Evolutionary conservation across 2,888 invertebrate genomes (phyloP), one percentile per base, ranked within the genome.

Genomic region (Ophonus ardosiacus): DNA sequence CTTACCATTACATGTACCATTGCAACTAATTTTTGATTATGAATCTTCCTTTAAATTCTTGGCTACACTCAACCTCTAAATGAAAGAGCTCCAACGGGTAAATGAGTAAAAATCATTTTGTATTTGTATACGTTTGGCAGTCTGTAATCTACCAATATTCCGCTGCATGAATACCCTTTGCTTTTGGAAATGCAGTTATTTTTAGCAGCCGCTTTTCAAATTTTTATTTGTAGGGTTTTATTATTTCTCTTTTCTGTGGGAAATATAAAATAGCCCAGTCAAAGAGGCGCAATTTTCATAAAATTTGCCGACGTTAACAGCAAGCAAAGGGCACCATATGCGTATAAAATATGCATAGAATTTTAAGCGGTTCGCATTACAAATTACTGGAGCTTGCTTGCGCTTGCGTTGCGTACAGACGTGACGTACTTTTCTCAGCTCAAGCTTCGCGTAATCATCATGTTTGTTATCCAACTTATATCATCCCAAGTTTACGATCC

Each of bases 341-440:
- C 76, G 51, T 74, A 83, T 83, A 83, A 83, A 83, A 83, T 83
- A 83, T 83, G 83, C 83, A 83, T 83, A 83, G 83, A 83, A 83
- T 83, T 83, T 83, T 83, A 83, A 83, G 83, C 83, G 74, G 83
- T 83, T 61, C 83, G 74, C 61, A 83, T 83, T 76, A 83, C 83
- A 83, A 83, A 83, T 83, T 83, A 83, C 76, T 40, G 24, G 43
- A 38, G 24, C 57, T 68, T 74, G 43, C 43, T 13, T 40, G 51
- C 51, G 51, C 74, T 74, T 74, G 74, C 71, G 71, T 71, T 40
- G 68, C 17, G 15, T 24, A 40, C 71, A 18, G 51, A 0, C 56
- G 17, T 51, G 74, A 31, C 31, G 31, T 31, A 31, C 31, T 31
- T 31, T 43, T 6, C 24, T 13, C 51, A 10, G 18, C 74, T 51